Evolutionary conservation across 2,113 vertebrate species (phyloP).

Genomic region (Theropithecus gelada): DNA sequence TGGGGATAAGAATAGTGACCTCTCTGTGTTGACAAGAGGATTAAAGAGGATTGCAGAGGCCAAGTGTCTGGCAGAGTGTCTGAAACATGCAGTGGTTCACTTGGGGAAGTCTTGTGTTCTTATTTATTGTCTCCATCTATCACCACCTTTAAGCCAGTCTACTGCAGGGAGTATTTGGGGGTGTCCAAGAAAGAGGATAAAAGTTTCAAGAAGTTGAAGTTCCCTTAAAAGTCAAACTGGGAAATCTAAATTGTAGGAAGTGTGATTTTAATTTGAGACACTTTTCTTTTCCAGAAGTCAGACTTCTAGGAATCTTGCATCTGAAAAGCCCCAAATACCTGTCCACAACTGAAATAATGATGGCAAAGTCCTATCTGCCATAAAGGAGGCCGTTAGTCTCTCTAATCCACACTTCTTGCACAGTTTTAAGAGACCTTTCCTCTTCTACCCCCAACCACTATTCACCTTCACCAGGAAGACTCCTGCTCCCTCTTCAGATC

Average conservation of each 20-base stretch:
- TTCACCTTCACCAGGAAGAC: not conserved
- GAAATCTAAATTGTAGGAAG: not conserved
- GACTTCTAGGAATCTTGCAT: not conserved
- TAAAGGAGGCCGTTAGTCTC: not conserved
- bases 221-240: not conserved
- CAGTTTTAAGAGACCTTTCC: not conserved
- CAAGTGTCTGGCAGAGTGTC: not conserved
- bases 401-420: not conserved
- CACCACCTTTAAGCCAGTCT: not conserved
- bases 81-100: rapidly evolving
- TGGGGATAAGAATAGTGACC: not conserved
- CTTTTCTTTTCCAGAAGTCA: not conserved
- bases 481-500: not conserved
- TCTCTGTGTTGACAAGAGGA: not conserved
- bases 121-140: not conserved
- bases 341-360: not conserved
- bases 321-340: not conserved
- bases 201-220: not conserved
- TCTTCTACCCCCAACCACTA: too few relatives aligned
- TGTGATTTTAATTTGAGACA: not conserved
- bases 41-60: not conserved
- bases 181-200: not conserved
- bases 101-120: not conserved
- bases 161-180: not conserved
- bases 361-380: rapidly evolving